Evolutionary conservation across 2,113 vertebrate genomes (phyloP).

Genomic region (Cyprinodon brontotheroides): DNA sequence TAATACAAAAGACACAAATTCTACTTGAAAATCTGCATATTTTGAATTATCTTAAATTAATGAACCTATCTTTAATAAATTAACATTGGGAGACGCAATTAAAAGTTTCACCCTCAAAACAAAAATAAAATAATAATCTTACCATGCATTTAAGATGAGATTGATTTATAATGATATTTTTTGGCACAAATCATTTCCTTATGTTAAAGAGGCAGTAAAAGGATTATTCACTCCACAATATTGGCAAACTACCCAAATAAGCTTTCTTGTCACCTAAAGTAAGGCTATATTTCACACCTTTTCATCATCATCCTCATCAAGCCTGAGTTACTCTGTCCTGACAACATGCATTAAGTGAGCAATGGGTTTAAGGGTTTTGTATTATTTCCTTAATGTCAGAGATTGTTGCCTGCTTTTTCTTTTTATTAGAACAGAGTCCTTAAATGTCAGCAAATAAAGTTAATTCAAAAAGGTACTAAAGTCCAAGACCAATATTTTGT

Average conservation of each 20-base stretch:
- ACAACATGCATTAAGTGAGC: not conserved
- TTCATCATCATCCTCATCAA: slow-evolving; percentile 3
- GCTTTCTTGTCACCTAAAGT: slow-evolving; percentile 5
- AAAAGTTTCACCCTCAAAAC: not conserved
- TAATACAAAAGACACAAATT: not conserved
- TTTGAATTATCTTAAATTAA: not conserved
- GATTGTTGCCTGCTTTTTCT: not conserved
- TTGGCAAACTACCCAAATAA: not conserved
- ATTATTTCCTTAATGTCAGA: not conserved
- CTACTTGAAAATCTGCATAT: not conserved
- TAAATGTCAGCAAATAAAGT: not conserved
- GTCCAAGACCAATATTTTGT: not conserved
- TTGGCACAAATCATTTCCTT: not conserved
- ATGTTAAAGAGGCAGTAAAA: not conserved
- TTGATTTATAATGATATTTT: not conserved
- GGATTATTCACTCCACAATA: not conserved
- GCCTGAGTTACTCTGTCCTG: not conserved
- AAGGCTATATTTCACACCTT: slow-evolving; percentile 15
- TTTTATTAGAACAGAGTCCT: not conserved
- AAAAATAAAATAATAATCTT: not conserved
- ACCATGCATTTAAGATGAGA: not conserved
- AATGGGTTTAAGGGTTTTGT: not conserved
- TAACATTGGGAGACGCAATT: not conserved
- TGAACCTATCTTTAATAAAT: not conserved
- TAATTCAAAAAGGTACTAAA: not conserved